A percentile compares a stretch with the other conserved stretches of the same genome.
These are phyloP conservation scores for Atethmia centrago DNA, from an alignment of 2,888 invertebrate genomes.

Conservation along the genomic window DNA sequence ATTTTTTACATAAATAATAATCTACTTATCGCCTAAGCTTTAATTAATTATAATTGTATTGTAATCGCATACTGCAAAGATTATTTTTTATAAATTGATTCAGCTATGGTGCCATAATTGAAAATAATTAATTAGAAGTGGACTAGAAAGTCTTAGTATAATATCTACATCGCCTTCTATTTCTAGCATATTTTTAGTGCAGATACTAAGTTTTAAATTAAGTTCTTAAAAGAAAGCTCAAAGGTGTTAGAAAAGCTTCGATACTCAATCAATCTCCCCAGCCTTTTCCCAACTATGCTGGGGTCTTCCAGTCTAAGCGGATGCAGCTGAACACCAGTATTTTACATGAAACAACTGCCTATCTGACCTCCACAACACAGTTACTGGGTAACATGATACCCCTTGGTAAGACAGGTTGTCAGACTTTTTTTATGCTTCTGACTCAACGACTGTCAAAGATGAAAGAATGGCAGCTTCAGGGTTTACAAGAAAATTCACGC, in stretches of 20 bases:
- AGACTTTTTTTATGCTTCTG: no score
- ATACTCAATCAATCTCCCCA: neutral
- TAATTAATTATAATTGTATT: slow-evolving; percentile 4
- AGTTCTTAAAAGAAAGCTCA: neutral
- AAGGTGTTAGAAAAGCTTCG: neutral
- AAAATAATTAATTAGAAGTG: neutral
- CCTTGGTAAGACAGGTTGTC: no score
- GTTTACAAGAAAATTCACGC: no score
- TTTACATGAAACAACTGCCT: neutral
- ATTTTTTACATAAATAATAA: neutral
- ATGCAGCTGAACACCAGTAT: neutral
- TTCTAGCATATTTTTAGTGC: neutral
- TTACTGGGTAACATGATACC: neutral
- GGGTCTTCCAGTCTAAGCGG: neutral
- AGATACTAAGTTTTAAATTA: neutral
- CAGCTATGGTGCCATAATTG: neutral
- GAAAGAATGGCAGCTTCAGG: no score
- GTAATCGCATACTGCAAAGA: neutral
- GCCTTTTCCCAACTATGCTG: neutral
- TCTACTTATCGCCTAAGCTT: neutral
- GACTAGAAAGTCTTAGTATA: neutral
- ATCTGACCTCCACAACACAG: neutral
- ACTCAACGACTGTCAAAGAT: no score
- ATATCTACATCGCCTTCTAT: neutral
- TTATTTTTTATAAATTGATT: slow-evolving; percentile 27